Conservation (phyloP, 1,140 invertebrate genomes). For the Drosophila truncata region DNA sequence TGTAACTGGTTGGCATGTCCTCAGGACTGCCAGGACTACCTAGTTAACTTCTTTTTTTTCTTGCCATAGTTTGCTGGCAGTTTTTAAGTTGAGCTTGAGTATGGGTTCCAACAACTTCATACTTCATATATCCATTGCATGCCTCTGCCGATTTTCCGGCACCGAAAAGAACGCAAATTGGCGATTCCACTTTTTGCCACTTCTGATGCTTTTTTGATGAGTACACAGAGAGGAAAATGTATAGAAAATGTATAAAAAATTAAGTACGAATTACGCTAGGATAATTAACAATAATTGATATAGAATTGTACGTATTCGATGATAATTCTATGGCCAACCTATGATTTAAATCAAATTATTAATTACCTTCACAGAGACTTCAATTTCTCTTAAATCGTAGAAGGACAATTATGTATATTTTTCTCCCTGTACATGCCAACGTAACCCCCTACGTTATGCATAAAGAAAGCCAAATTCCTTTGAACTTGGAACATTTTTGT, state of each 20-base stretch:
- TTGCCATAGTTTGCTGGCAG: slow-evolving; percentile 31
- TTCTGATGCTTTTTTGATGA: slow-evolving; percentile 76
- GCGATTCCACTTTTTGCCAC: slow-evolving; percentile 75
- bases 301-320: not conserved
- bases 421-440: slow-evolving; percentile 8
- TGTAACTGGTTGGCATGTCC: slow-evolving; percentile 50
- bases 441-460: slow-evolving; percentile 58
- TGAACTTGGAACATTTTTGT: slow-evolving; percentile 59
- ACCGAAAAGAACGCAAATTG: slow-evolving; percentile 64
- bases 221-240: slow-evolving; percentile 23
- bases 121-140: slow-evolving; percentile 28
- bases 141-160: slow-evolving; percentile 15
- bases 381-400: not conserved
- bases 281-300: not conserved
- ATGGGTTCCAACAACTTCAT: slow-evolving; percentile 29
- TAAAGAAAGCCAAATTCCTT: slow-evolving; percentile 69
- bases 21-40: slow-evolving; percentile 34
- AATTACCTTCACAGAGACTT: no score
- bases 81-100: slow-evolving; percentile 44
- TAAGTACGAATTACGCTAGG: not conserved
- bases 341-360: not conserved
- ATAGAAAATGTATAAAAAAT: no score
- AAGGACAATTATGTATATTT: not conserved
- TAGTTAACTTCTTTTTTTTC: slow-evolving; percentile 51
- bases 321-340: not conserved